Evolutionary conservation across 2,797 vertebrate species (phyloP).

Genomic region (Urocyon cinereoargenteus): DNA sequence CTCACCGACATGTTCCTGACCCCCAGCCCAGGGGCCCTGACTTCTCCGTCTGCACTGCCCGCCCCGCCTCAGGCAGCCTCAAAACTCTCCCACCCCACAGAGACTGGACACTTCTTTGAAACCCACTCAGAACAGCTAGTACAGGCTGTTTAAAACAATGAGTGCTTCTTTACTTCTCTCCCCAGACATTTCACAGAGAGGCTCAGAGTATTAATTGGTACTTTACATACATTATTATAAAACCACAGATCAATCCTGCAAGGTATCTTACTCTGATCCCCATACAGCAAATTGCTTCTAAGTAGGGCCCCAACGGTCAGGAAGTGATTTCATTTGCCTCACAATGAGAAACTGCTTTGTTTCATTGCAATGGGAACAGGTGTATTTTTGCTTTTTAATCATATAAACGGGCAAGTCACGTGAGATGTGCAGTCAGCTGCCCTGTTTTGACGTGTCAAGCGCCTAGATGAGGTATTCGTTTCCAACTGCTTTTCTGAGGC

Average conservation of each 20-base stretch:
- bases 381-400: neutral
- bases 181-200: constrained; percentile 33
- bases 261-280: neutral
- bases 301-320: neutral
- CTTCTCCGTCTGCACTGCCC: fast-evolving
- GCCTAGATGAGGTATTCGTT: fast-evolving
- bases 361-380: neutral
- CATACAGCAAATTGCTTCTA: constrained; percentile 46
- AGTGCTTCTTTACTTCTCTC: constrained; percentile 9
- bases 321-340: constrained; percentile 28
- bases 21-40: fast-evolving
- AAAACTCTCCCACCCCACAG: neutral
- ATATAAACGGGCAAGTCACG: fast-evolving
- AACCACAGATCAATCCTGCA: constrained; percentile 69
- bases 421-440: fast-evolving
- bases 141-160: constrained; percentile 49
- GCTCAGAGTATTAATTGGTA: constrained; percentile 55
- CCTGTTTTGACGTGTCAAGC: fast-evolving
- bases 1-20: neutral
- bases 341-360: neutral
- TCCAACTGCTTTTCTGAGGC: neutral
- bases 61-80: neutral
- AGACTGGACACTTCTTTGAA: neutral
- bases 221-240: constrained; percentile 70
- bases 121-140: fast-evolving